phyloP scores from a whole-genome alignment of 2,113 vertebrate species.

The Atrichornis clamosus region DNA sequence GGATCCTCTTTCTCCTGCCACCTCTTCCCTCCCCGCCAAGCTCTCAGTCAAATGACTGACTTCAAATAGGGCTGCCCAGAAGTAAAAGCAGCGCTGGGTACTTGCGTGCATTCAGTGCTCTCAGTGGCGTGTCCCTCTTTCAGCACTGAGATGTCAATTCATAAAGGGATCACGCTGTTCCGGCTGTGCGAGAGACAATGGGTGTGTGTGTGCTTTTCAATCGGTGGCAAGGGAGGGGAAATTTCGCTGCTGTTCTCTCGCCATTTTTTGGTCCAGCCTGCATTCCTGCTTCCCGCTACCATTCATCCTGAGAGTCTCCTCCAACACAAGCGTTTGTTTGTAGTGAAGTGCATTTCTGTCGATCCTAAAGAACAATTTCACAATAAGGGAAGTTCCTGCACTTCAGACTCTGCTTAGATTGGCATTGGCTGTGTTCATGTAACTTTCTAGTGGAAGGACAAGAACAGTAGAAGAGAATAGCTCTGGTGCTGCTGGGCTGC shows the following conservation, averaged over 20 bases:
- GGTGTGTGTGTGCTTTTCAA: conserved; percentile 34
- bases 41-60: conserved; percentile 9
- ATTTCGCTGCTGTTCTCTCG: background rate
- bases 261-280: conserved; percentile 25
- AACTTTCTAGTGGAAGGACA: background rate
- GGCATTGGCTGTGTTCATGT: background rate
- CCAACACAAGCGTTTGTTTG: conserved; percentile 31
- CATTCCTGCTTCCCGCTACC: conserved; percentile 14
- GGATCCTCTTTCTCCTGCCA: background rate
- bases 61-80: conserved; percentile 33
- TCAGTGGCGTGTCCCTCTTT: conserved; percentile 22
- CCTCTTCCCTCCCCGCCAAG: background rate
- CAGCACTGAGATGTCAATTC: conserved; percentile 47
- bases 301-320: conserved; percentile 35
- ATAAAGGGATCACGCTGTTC: conserved; percentile 51
- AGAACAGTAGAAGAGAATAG: background rate
- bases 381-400: conserved; percentile 47
- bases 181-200: conserved; percentile 11
- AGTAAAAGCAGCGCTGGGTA: background rate
- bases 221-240: conserved; percentile 29
- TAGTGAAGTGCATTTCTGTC: conserved; percentile 12
- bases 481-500: background rate
- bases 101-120: conserved; percentile 13
- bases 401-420: conserved; percentile 26
- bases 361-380: background rate